These are phyloP conservation scores for Monopterus albus DNA, from an alignment of 2,113 vertebrate genomes.

Conservation along the genomic window DNA sequence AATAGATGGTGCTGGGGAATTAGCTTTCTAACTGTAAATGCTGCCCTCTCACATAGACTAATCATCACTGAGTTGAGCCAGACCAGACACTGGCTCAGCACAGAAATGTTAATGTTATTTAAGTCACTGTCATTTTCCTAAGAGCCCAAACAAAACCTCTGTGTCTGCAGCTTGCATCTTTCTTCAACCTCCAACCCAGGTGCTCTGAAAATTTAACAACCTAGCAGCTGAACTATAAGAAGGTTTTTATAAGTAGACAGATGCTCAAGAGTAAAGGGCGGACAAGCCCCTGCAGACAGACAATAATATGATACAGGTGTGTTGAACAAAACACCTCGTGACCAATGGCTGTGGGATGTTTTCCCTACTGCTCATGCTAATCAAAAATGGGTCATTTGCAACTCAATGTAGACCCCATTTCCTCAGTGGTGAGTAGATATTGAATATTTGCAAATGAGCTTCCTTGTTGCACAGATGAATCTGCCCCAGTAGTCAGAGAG, in stretches of 20 bases:
- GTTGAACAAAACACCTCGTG: constrained; percentile 22
- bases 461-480: constrained; percentile 33
- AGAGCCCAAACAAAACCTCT: constrained; percentile 3
- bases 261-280: constrained; percentile 44
- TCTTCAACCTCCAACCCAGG: neutral
- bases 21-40: constrained; percentile 17
- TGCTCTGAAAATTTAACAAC: constrained; percentile 15
- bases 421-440: constrained; percentile 64
- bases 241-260: constrained; percentile 8
- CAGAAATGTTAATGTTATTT: constrained; percentile 6
- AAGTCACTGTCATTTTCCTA: neutral
- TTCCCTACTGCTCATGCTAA: constrained; percentile 59
- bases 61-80: constrained; percentile 25
- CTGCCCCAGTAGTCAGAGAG: constrained; percentile 9
- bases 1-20: constrained; percentile 21
- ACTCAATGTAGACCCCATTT: constrained; percentile 64
- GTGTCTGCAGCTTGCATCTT: neutral
- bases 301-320: constrained; percentile 27
- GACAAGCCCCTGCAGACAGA: constrained; percentile 10
- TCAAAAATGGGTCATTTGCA: constrained; percentile 69
- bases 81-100: neutral
- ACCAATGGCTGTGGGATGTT: constrained; percentile 40
- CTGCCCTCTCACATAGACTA: constrained; percentile 36
- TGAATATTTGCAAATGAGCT: constrained; percentile 76
- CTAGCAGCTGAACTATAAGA: neutral